These are phyloP conservation scores for Bagarius yarrelli DNA, from an alignment of 2,113 vertebrate species.

Conservation along the genomic window DNA sequence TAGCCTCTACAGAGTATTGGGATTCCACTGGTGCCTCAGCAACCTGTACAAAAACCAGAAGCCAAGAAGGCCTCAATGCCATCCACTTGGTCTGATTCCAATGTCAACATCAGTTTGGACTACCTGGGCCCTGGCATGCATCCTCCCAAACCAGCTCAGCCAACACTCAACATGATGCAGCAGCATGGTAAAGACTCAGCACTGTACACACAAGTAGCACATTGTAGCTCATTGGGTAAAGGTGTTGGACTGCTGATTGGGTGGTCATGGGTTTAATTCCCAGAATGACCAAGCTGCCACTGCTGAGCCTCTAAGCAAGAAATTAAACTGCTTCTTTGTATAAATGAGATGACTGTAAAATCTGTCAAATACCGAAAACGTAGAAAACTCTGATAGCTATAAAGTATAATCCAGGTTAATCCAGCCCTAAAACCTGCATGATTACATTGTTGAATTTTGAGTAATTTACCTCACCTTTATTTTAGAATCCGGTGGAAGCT, in stretches of 20 bases:
- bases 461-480: too few relatives aligned
- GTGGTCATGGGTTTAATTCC: too few relatives aligned
- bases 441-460: neutral
- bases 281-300: too few relatives aligned
- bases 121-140: conserved; percentile 90
- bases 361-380: too few relatives aligned
- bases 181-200: conserved; percentile 79
- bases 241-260: too few relatives aligned
- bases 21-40: conserved; percentile 77
- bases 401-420: neutral
- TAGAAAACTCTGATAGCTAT: too few relatives aligned
- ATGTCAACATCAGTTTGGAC: conserved; percentile 96
- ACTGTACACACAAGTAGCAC: neutral
- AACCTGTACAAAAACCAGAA: conserved; percentile 73
- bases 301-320: too few relatives aligned
- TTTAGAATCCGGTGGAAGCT: too few relatives aligned
- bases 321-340: too few relatives aligned
- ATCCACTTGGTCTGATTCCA: conserved; percentile 92
- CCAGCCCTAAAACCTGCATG: neutral
- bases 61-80: conserved; percentile 87
- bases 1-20: conserved; percentile 81
- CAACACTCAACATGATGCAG: conserved; percentile 93
- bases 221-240: too few relatives aligned
- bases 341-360: too few relatives aligned
- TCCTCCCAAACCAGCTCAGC: conserved; percentile 87